Conservation (phyloP, 1,140 invertebrate species). For the Physella acuta region DNA sequence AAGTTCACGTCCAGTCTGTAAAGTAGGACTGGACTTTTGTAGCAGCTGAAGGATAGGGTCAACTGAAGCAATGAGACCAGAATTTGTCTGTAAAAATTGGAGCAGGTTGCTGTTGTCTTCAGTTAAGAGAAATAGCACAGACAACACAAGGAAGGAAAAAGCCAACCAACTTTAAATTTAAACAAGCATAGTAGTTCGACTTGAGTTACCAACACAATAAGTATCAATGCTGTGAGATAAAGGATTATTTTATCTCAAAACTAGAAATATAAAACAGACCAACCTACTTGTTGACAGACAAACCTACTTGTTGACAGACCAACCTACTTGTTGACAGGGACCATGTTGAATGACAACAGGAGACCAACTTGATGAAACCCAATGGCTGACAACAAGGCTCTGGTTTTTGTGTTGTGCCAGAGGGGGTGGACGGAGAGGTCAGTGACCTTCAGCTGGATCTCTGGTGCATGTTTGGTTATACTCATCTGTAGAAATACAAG, state of each 20-base stretch:
- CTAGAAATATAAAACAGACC: no score
- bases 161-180: no score
- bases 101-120: no score
- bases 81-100: slow-evolving; percentile 42
- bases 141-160: no score
- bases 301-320: no score
- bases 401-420: slow-evolving; percentile 47
- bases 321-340: slow-evolving; percentile 44
- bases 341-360: slow-evolving; percentile 49
- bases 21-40: slow-evolving; percentile 53
- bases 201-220: no score
- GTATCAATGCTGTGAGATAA: no score
- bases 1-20: slow-evolving; percentile 53
- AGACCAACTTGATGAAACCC: slow-evolving; percentile 56
- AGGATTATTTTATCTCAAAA: no score
- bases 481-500: no score
- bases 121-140: no score
- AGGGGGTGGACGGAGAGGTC: slow-evolving; percentile 53
- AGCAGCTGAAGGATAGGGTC: slow-evolving; percentile 44
- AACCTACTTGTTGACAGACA: no score
- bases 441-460: slow-evolving; percentile 55
- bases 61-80: slow-evolving; percentile 49
- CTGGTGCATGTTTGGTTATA: slow-evolving; percentile 55
- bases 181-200: no score
- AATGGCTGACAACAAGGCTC: slow-evolving; percentile 38